These are phyloP conservation scores for Mystacornis crossleyi DNA, from an alignment of 2,113 vertebrate genomes.

Conservation along the genomic window DNA sequence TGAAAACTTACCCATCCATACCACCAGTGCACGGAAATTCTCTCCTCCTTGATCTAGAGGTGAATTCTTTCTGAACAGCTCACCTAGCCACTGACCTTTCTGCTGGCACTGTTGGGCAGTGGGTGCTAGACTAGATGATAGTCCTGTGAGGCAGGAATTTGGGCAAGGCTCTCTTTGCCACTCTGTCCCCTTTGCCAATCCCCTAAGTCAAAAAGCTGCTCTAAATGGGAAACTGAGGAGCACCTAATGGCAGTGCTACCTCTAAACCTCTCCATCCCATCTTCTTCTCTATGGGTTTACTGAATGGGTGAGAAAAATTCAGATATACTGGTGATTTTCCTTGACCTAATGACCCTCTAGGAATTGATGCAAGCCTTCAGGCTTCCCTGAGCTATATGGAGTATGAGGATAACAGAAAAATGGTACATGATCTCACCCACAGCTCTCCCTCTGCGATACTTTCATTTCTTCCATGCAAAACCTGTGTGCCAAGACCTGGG, in stretches of 20 bases:
- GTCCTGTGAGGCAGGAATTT: background rate
- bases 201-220: background rate
- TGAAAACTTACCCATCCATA: background rate
- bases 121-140: background rate
- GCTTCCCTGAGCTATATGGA: background rate
- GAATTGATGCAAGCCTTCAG: background rate
- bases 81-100: background rate
- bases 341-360: background rate
- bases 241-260: background rate
- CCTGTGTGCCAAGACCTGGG: background rate
- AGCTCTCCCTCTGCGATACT: accelerated
- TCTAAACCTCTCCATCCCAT: background rate
- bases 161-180: background rate
- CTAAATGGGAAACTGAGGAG: background rate
- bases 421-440: background rate
- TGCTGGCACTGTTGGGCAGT: background rate
- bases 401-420: background rate
- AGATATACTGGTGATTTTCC: background rate
- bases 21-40: background rate
- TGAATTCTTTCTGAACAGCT: background rate
- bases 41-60: background rate
- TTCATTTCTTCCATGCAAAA: background rate
- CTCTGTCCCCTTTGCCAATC: background rate
- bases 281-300: background rate
- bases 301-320: background rate